phyloP scores from a whole-genome alignment of 2,888 invertebrate genomes.

The Deilephila elpenor region DNA sequence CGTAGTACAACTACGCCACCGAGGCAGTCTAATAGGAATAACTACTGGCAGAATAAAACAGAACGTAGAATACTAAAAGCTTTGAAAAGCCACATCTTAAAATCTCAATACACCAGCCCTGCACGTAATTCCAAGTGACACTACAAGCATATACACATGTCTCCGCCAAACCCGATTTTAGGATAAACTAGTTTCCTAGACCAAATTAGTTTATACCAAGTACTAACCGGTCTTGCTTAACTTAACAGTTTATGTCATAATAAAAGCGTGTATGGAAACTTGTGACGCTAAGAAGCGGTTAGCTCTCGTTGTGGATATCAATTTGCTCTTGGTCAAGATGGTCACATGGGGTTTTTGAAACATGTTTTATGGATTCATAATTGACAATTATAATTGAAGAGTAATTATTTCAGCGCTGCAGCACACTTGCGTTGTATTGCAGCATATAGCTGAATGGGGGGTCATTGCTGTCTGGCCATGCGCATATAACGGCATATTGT shows the following conservation, averaged over 20 bases:
- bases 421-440: no score
- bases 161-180: slow-evolving; percentile 5
- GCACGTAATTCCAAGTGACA: background rate
- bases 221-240: slow-evolving; percentile 16
- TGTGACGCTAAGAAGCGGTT: background rate
- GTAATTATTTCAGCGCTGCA: no score
- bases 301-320: background rate
- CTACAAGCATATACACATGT: background rate
- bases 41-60: no score
- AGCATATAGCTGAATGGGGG: no score
- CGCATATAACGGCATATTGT: no score
- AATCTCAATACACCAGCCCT: background rate
- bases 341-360: background rate
- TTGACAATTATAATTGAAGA: no score
- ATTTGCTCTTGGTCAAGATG: background rate
- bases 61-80: no score
- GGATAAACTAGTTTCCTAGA: slow-evolving; percentile 24
- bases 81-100: no score
- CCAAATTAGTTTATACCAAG: slow-evolving; percentile 21
- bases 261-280: slow-evolving; percentile 17
- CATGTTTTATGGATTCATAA: background rate
- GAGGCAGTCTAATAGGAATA: no score
- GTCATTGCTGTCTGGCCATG: no score
- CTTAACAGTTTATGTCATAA: slow-evolving; percentile 21
- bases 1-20: no score